phyloP scores from a whole-genome alignment of 2,797 vertebrate genomes.

The Acipenser oxyrinchus region DNA sequence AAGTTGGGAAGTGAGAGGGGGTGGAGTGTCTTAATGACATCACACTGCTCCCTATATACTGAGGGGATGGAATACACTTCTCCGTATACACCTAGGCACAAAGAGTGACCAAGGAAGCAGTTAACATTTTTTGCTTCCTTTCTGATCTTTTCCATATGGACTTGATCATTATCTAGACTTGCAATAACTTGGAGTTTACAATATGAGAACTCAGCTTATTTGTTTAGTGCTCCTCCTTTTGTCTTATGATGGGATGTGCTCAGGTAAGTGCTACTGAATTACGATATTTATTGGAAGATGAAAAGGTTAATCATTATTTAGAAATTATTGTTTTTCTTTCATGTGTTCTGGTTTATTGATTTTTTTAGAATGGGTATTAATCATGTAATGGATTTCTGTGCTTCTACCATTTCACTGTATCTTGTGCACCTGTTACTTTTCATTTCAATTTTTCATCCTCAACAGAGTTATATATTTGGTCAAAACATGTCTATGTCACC shows the following conservation, averaged over 20 bases:
- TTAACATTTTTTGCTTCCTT: conserved; percentile 1
- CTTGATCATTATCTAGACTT: conserved; percentile 42
- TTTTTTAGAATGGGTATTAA: too few relatives aligned
- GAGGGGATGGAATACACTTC: conserved; percentile 59
- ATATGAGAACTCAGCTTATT: conserved; percentile 70
- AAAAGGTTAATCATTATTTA: not conserved
- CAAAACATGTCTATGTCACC: too few relatives aligned
- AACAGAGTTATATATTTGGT: too few relatives aligned
- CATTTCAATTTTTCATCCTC: too few relatives aligned
- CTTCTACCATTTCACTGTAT: too few relatives aligned
- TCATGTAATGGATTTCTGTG: too few relatives aligned
- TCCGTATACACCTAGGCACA: conserved; percentile 45
- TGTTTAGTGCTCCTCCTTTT: conserved; percentile 77
- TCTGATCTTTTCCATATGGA: conserved; percentile 53
- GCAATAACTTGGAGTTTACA: conserved; percentile 33
- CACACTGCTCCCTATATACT: conserved; percentile 73
- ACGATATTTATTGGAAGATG: not conserved
- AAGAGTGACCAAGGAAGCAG: conserved; percentile 23
- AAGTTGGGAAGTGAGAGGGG: conserved; percentile 18
- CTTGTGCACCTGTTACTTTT: too few relatives aligned
- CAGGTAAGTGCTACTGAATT: conserved; percentile 62
- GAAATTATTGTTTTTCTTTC: too few relatives aligned
- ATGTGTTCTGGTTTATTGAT: too few relatives aligned
- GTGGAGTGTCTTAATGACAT: conserved; percentile 63
- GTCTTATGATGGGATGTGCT: conserved; percentile 67